Percentiles rank a stretch among this genome's conserved stretches.
Conservation (phyloP, 2,797 vertebrate species). For the Schizopygopsis malacanthus region DNA sequence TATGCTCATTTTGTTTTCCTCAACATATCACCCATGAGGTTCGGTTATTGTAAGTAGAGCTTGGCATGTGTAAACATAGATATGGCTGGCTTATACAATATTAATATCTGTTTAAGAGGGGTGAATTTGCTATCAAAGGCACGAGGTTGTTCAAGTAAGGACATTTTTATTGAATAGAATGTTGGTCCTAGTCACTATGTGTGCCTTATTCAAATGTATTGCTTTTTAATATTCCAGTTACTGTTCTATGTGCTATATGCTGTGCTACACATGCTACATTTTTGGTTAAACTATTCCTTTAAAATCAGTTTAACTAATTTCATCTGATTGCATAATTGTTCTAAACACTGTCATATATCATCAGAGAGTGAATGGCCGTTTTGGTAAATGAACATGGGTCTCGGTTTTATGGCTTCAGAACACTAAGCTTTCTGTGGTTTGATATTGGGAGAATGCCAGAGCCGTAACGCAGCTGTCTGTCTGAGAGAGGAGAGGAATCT, state of each 20-base stretch:
- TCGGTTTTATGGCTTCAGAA: conserved; percentile 52
- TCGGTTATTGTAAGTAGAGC: conserved; percentile 4
- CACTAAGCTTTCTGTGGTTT: conserved; percentile 58
- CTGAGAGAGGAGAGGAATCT: conserved; percentile 68
- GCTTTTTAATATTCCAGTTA: not conserved
- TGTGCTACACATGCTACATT: not conserved
- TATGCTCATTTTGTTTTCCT: conserved; percentile 20
- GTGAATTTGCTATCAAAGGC: not conserved
- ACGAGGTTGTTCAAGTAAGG: not conserved
- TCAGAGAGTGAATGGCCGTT: conserved; percentile 53
- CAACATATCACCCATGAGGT: conserved; percentile 16
- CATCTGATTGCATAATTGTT: conserved; percentile 61
- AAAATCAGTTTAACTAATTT: conserved; percentile 20
- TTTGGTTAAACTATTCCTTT: not conserved
- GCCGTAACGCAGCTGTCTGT: conserved; percentile 75
- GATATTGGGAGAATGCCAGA: conserved; percentile 71
- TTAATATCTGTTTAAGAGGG: not conserved
- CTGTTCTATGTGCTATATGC: not conserved
- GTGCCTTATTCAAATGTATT: not conserved
- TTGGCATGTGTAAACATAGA: conserved; percentile 1
- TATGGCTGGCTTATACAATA: not conserved
- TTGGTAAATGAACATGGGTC: conserved; percentile 52
- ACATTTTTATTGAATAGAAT: not conserved
- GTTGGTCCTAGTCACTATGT: not conserved
- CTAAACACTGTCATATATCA: conserved; percentile 59